Percentiles rank a stretch among this genome's conserved stretches.
Evolutionary conservation across 2,888 invertebrate genomes (phyloP).

Genomic region (Gymnocheta viridis): DNA sequence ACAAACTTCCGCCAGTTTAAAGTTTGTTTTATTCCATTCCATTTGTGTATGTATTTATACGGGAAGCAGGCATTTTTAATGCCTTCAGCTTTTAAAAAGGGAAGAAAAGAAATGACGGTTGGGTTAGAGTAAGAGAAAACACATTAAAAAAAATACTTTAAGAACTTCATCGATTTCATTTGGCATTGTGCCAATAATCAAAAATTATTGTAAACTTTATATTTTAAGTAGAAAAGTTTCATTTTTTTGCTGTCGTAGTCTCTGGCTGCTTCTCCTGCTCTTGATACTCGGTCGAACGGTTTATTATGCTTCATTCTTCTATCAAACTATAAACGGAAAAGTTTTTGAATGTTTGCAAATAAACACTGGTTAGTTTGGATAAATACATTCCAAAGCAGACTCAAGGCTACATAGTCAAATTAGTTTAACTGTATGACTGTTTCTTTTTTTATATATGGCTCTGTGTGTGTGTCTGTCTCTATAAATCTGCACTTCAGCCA

Average conservation of each 20-base stretch:
- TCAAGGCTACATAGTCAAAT: constrained; percentile 28
- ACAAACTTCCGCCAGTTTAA: constrained; percentile 65
- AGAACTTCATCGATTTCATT: constrained; percentile 70
- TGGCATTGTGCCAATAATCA: constrained; percentile 81
- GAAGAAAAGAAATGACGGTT: not conserved
- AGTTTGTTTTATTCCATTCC: not conserved
- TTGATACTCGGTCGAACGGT: not conserved
- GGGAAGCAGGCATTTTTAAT: constrained; percentile 26
- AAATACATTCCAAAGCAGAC: constrained; percentile 32
- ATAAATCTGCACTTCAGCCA: constrained; percentile 60
- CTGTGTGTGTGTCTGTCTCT: constrained; percentile 45
- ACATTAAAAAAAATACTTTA: constrained; percentile 27
- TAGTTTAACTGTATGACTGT: constrained; percentile 33
- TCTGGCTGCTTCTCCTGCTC: not conserved
- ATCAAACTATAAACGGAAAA: constrained; percentile 54
- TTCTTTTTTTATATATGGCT: not conserved
- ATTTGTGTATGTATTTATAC: constrained; percentile 11
- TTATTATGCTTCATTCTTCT: constrained; percentile 26
- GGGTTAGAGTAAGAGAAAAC: not conserved
- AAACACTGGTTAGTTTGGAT: constrained; percentile 62
- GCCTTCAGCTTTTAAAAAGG: not conserved
- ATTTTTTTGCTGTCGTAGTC: constrained; percentile 29
- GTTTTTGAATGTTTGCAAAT: constrained; percentile 60
- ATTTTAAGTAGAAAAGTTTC: constrained; percentile 77
- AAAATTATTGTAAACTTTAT: constrained; percentile 80